Conservation (phyloP, 37 sponge, comb jelly and placozoan genomes). For the Tethya wilhelma region DNA sequence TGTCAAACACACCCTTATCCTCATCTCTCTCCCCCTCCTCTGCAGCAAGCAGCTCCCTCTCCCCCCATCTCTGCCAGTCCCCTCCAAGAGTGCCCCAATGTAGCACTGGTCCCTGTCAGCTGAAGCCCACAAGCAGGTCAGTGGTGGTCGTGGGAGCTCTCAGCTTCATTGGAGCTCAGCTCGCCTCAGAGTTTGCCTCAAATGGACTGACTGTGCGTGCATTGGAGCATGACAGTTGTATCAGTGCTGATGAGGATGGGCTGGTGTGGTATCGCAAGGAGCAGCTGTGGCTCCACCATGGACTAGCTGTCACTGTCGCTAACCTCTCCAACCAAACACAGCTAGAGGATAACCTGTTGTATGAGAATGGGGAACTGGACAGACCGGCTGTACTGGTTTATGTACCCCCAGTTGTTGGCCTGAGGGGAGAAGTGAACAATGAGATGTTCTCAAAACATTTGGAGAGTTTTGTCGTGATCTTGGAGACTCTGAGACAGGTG, state of each 20-base stretch:
- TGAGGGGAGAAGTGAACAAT: not conserved
- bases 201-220: not conserved
- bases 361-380: not conserved
- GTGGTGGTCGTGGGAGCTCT: constrained; percentile 53
- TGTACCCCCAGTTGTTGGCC: not conserved
- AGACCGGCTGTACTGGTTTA: constrained; percentile 9
- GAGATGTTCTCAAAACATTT: not conserved
- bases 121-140: no score
- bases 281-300: constrained; percentile 22
- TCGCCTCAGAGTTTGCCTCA: constrained; percentile 11
- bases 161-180: constrained; percentile 33
- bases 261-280: constrained; percentile 57
- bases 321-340: constrained; percentile 40
- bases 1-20: no score
- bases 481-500: constrained; percentile 18
- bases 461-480: constrained; percentile 30
- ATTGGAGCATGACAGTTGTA: not conserved
- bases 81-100: not conserved
- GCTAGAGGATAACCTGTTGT: not conserved
- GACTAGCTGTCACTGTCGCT: constrained; percentile 16
- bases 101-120: no score
- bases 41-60: not conserved
- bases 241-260: constrained; percentile 5
- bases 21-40: not conserved
- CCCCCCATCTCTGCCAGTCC: not conserved